These are phyloP conservation scores for Drosophila paranaensis DNA, from an alignment of 2,888 invertebrate species.

Conservation along the genomic window DNA sequence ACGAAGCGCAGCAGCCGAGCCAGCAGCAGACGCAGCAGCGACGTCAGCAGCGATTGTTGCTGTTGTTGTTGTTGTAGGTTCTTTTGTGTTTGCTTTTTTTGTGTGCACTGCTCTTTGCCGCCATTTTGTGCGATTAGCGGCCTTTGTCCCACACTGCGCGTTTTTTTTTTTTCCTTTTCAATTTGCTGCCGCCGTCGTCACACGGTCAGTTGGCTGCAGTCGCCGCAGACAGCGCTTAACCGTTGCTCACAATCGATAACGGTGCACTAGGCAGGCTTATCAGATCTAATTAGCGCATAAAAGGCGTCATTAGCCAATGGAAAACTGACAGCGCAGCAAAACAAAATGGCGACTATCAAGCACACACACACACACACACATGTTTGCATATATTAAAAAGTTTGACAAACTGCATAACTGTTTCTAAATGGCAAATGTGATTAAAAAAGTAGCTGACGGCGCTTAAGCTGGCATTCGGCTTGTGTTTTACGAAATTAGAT, in stretches of 20 bases:
- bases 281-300: slow-evolving; percentile 35
- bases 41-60: slow-evolving; percentile 30
- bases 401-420: slow-evolving; percentile 8
- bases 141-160: slow-evolving; percentile 31
- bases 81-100: slow-evolving; percentile 17
- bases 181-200: slow-evolving; percentile 25
- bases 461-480: slow-evolving; percentile 1
- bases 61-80: slow-evolving; percentile 14
- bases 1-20: slow-evolving; percentile 26
- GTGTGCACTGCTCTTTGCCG: slow-evolving; percentile 54
- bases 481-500: background rate
- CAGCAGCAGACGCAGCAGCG: slow-evolving; percentile 25
- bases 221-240: slow-evolving; percentile 20
- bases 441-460: background rate
- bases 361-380: background rate
- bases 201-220: slow-evolving; percentile 50
- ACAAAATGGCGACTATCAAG: background rate
- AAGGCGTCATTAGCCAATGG: slow-evolving; percentile 15
- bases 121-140: slow-evolving; percentile 77
- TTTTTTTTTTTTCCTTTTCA: no score
- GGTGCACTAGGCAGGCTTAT: slow-evolving; percentile 31
- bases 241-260: slow-evolving; percentile 50
- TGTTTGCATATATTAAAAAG: background rate
- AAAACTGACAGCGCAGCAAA: background rate
- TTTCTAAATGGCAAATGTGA: slow-evolving; percentile 7